Evolutionary conservation across 2,888 invertebrate genomes (phyloP).

Genomic region (Abscondita cerata): DNA sequence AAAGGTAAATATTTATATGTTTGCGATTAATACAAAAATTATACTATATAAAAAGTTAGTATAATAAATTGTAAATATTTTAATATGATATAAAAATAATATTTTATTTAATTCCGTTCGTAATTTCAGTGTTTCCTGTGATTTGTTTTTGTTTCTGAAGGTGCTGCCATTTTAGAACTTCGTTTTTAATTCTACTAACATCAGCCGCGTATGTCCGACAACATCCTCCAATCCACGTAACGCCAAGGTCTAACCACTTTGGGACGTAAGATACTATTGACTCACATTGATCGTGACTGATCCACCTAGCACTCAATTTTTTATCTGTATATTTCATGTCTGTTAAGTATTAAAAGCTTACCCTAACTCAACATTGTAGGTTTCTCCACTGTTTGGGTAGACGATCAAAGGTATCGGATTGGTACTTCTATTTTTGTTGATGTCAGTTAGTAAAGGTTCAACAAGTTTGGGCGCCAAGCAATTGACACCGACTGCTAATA

Average conservation of each 20-base stretch:
- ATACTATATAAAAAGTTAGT: too few relatives aligned
- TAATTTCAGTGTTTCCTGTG: not conserved
- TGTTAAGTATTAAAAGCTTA: constrained; percentile 52
- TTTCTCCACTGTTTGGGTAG: constrained; percentile 93
- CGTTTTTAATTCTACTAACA: constrained; percentile 74
- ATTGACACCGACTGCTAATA: constrained; percentile 89
- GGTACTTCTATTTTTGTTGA: constrained; percentile 61
- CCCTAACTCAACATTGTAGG: constrained; percentile 74
- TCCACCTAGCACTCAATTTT: constrained; percentile 64
- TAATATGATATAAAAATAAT: not conserved
- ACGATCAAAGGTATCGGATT: constrained; percentile 77
- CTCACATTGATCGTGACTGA: constrained; percentile 72
- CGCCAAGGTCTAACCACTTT: constrained; percentile 84
- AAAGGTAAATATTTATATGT: too few relatives aligned
- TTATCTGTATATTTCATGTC: not conserved
- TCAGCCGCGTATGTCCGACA: constrained; percentile 87
- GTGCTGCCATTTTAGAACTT: constrained; percentile 61
- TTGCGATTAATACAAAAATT: too few relatives aligned
- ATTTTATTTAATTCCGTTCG: not conserved
- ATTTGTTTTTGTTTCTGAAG: constrained; percentile 3
- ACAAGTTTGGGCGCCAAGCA: constrained; percentile 78
- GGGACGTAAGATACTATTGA: constrained; percentile 75
- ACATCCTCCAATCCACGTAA: constrained; percentile 89
- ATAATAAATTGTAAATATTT: too few relatives aligned
- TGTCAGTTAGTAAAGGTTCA: constrained; percentile 64